phyloP scores from a whole-genome alignment of 2,888 invertebrate species.

The Dolichomitus sp. region DNA sequence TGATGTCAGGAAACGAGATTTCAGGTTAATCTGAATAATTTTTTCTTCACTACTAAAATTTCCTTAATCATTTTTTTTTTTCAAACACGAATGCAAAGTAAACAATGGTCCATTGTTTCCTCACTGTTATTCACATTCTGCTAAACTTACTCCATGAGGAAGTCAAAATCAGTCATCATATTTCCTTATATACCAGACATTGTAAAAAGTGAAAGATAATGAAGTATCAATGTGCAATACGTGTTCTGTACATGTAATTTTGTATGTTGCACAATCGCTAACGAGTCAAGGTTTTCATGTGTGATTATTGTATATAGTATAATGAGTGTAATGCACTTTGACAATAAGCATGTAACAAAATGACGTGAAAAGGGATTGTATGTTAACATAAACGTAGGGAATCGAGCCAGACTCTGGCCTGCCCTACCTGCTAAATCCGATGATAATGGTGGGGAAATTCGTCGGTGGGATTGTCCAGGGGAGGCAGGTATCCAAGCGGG shows the following conservation, averaged over 20 bases:
- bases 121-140: no score
- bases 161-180: no score
- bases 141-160: no score
- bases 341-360: slow-evolving; percentile 9
- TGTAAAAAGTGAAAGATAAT: no score
- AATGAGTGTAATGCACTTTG: background rate
- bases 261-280: background rate
- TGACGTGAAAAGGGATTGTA: slow-evolving; percentile 9
- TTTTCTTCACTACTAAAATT: no score
- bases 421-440: background rate
- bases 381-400: slow-evolving; percentile 13
- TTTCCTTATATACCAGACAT: no score
- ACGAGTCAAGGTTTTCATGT: background rate
- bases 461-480: slow-evolving; percentile 7
- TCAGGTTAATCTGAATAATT: no score
- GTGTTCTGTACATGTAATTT: background rate
- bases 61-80: no score
- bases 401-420: slow-evolving; percentile 23
- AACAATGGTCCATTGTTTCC: no score
- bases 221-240: no score
- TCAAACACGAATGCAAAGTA: no score
- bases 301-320: background rate
- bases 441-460: slow-evolving; percentile 26
- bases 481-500: slow-evolving; percentile 55
- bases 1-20: no score